These are phyloP conservation scores for Danio albolineatus DNA, from an alignment of 2,797 vertebrate genomes.

Conservation along the genomic window DNA sequence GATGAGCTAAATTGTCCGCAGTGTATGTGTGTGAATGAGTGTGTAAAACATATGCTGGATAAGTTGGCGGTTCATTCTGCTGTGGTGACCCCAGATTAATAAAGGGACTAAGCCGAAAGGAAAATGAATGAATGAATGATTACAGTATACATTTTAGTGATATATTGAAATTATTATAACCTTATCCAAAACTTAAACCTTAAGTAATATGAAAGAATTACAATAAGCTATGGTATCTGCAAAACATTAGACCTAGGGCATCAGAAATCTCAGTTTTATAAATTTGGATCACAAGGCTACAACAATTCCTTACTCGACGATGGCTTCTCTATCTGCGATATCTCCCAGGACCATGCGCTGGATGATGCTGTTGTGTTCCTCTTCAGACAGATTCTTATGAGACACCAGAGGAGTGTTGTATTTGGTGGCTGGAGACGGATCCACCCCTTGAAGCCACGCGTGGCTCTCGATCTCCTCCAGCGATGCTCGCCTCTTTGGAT, in stretches of 20 bases:
- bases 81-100: too few relatives aligned
- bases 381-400: slow-evolving; percentile 94
- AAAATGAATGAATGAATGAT: too few relatives aligned
- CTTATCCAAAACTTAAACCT: too few relatives aligned
- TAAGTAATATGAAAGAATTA: neutral
- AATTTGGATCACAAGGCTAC: neutral
- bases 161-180: too few relatives aligned
- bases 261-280: neutral
- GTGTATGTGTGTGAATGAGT: too few relatives aligned
- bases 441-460: slow-evolving; percentile 94
- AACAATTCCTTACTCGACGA: slow-evolving; percentile 86
- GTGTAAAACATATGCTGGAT: too few relatives aligned
- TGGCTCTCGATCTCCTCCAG: slow-evolving; percentile 95
- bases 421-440: slow-evolving; percentile 96
- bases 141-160: too few relatives aligned
- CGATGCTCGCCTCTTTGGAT: slow-evolving; percentile 92
- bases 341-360: slow-evolving; percentile 98
- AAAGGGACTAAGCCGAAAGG: too few relatives aligned
- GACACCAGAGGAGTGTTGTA: slow-evolving; percentile 96
- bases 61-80: too few relatives aligned
- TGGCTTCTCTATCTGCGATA: slow-evolving; percentile 93
- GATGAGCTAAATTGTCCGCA: too few relatives aligned
- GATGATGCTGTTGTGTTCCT: slow-evolving; percentile 97
- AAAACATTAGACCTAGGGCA: slow-evolving; percentile 1
- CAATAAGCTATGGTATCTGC: neutral